These are phyloP conservation scores for Ophion obscuratus DNA, from an alignment of 2,888 invertebrate genomes.

Conservation along the genomic window DNA sequence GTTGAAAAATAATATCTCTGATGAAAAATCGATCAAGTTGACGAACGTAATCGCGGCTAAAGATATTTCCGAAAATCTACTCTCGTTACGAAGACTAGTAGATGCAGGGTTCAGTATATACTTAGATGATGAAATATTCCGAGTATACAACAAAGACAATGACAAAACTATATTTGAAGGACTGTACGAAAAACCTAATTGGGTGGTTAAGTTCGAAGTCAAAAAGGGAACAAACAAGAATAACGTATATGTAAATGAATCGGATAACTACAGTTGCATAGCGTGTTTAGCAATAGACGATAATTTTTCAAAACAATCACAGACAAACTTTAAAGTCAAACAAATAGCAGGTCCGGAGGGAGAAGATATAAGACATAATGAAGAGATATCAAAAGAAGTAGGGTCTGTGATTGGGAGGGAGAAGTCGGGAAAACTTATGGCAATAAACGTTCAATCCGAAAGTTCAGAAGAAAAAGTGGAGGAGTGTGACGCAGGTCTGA, in stretches of 20 bases:
- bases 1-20: conserved; percentile 51
- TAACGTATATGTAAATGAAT: conserved; percentile 9
- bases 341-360: conserved; percentile 45
- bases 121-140: conserved; percentile 55
- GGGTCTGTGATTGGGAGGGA: conserved; percentile 59
- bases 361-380: conserved; percentile 26
- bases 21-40: conserved; percentile 58
- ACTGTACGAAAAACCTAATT: conserved; percentile 64
- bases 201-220: conserved; percentile 51
- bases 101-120: conserved; percentile 64
- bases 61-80: conserved; percentile 69
- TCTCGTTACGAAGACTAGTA: conserved; percentile 69
- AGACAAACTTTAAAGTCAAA: conserved; percentile 40
- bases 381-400: conserved; percentile 7
- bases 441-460: conserved; percentile 7
- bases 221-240: conserved; percentile 22
- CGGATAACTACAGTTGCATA: conserved; percentile 48
- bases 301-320: conserved; percentile 55
- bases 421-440: conserved; percentile 38
- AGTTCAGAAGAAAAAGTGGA: conserved; percentile 39
- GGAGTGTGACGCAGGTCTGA: conserved; percentile 30
- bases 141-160: conserved; percentile 49
- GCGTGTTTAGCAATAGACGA: conserved; percentile 38
- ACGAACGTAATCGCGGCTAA: conserved; percentile 67
- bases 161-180: conserved; percentile 49